Evolutionary conservation across 2,113 vertebrate genomes (phyloP).

Genomic region (Vireo altiloquus): DNA sequence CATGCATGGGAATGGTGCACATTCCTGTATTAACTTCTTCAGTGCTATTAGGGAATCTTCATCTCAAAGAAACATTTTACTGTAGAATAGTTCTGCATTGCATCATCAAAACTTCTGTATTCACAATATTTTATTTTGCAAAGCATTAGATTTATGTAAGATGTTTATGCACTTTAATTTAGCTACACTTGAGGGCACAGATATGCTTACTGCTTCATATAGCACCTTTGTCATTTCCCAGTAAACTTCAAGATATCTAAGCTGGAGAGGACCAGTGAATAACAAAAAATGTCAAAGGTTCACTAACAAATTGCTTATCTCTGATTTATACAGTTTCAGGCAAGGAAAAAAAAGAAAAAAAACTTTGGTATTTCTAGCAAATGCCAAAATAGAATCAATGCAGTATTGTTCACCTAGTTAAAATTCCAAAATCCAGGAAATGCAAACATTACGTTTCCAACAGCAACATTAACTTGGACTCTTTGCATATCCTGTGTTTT

Average conservation of each 20-base stretch:
- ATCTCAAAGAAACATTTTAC: not conserved
- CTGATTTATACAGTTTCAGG: not conserved
- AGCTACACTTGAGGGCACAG: not conserved
- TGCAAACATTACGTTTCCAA: slow-evolving; percentile 61
- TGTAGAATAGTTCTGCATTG: not conserved
- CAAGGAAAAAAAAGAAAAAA: not conserved
- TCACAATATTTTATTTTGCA: not conserved
- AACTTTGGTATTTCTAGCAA: not conserved
- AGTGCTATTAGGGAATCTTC: not conserved
- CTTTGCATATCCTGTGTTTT: slow-evolving; percentile 44
- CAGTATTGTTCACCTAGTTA: slow-evolving; percentile 50
- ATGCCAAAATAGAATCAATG: slow-evolving; percentile 58
- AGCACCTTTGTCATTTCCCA: not conserved
- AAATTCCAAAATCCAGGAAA: slow-evolving; percentile 50
- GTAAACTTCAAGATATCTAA: not conserved
- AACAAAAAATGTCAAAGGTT: not conserved
- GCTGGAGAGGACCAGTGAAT: not conserved
- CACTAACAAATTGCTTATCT: not conserved
- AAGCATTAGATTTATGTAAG: not conserved
- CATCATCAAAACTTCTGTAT: not conserved
- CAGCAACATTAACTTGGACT: slow-evolving; percentile 61
- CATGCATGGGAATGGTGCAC: not conserved
- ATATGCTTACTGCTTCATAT: not conserved
- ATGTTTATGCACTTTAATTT: not conserved
- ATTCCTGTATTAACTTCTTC: not conserved